Conservation (phyloP, 2,797 vertebrate species). For the Xiphophorus birchmanni region DNA sequence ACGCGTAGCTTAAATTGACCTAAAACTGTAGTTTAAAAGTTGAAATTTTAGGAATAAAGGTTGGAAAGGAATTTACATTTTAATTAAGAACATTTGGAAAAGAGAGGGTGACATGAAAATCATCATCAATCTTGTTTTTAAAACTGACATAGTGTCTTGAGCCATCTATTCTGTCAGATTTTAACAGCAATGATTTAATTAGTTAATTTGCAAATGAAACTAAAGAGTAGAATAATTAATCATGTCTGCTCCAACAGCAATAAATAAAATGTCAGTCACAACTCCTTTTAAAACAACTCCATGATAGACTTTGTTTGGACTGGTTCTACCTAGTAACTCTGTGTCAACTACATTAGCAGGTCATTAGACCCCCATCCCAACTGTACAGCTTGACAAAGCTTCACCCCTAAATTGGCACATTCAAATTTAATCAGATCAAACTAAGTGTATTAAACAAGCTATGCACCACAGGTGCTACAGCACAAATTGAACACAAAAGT, state of each 20-base stretch:
- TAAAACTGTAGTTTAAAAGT: background rate
- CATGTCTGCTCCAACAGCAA: background rate
- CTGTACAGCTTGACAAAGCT: background rate
- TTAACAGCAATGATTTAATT: background rate
- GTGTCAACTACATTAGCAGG: background rate
- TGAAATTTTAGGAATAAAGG: background rate
- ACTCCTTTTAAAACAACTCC: background rate
- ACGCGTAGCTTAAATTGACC: background rate
- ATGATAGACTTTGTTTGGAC: background rate
- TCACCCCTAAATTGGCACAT: conserved; percentile 8
- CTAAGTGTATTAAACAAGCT: conserved; percentile 3
- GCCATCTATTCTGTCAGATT: background rate
- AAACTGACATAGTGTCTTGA: background rate
- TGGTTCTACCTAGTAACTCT: background rate
- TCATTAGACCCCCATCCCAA: background rate
- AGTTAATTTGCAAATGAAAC: conserved; percentile 2
- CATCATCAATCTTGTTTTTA: background rate
- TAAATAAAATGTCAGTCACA: background rate
- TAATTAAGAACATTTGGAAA: background rate
- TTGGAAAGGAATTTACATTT: background rate
- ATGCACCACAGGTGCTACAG: background rate
- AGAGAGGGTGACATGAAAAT: background rate
- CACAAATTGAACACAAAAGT: background rate
- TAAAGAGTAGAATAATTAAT: conserved; percentile 3
- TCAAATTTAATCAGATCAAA: conserved; percentile 6